Base-by-base conservation (phyloP, 2,113 vertebrate species). In the Hypocryptadius cinnamomeus region DNA sequence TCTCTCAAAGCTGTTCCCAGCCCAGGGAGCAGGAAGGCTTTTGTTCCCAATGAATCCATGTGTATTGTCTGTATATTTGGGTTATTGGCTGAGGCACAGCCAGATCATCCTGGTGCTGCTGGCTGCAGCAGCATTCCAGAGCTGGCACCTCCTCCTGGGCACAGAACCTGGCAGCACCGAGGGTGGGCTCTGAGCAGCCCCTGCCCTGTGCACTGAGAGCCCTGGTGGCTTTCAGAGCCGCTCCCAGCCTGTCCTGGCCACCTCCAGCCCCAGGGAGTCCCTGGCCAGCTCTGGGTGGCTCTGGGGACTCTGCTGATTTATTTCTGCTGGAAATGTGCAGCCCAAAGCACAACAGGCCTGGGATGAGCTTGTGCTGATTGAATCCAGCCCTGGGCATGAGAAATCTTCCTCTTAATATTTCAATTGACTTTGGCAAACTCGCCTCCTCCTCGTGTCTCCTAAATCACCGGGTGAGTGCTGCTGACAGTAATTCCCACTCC, bases 381-480 rank as follows among this genome's bases (percentile, higher is more conserved):
- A 94, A 91, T 91, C 85, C 91, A 94, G 93, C 87, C 90, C 71
- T 33, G 87, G 85, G 53, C 17, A 93, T 94, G 96, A 92, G 91
- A 92, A 82, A 94, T 83, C 85, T 86, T 60, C 90, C 82, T 80
- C 56, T 94, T 83, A 91, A 90, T 88, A 83, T 94, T 94, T 88
- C 94, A 91, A 68, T 88, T 93, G 85, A 39, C 93, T 96, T 94
- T 95, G 90, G 89, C 91, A 94, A 91, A 86, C 51, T 95, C 9
- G 17, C 42, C 60, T 85, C 64, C 71, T 82, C 13, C 81, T n/a
- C 39, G 19, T 56, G 78, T 23, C 64, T 91, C 91, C 87, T 96
- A 86, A 96, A 91, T 94, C 94, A 93, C 56, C 22, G 87, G 50
- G 47, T 70, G 81, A 94, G 87, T 68, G 93, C 85, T 92, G 95